A percentile compares a stretch with the other conserved stretches of the same genome.
Conservation (phyloP, 2,888 invertebrate genomes). For the Dynastes grantii region DNA sequence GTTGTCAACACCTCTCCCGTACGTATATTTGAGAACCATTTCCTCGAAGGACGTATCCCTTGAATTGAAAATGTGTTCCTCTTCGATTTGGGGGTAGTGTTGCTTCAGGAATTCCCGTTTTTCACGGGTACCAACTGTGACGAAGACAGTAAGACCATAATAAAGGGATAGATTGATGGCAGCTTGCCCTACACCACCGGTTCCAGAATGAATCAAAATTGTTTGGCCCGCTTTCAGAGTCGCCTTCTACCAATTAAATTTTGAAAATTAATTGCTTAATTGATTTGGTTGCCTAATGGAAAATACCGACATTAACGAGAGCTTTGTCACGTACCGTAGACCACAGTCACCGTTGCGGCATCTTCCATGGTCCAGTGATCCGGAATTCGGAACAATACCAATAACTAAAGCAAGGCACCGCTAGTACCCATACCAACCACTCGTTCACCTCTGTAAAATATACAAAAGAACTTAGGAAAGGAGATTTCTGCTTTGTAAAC, state of each 20-base stretch:
- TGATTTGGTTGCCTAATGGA: not conserved
- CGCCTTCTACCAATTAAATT: slow-evolving; percentile 31
- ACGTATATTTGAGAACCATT: slow-evolving; percentile 84
- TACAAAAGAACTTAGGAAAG: not conserved
- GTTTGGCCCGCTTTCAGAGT: slow-evolving; percentile 62
- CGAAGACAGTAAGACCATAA: slow-evolving; percentile 81
- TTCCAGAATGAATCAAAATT: slow-evolving; percentile 74
- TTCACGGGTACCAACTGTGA: slow-evolving; percentile 89
- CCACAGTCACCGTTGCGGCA: slow-evolving; percentile 84
- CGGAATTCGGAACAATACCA: slow-evolving; percentile 79
- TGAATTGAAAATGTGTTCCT: slow-evolving; percentile 87
- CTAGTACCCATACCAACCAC: slow-evolving; percentile 79
- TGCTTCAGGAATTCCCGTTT: slow-evolving; percentile 88
- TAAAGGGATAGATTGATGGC: slow-evolving; percentile 80
- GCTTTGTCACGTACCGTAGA: slow-evolving; percentile 79
- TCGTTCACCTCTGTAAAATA: slow-evolving; percentile 72
- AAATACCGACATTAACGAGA: slow-evolving; percentile 67
- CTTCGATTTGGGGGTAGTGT: slow-evolving; percentile 80
- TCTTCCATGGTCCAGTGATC: slow-evolving; percentile 82
- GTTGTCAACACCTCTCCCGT: slow-evolving; percentile 91
- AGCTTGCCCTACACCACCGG: slow-evolving; percentile 83
- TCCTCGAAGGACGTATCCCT: slow-evolving; percentile 91
- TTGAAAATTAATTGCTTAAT: not conserved
- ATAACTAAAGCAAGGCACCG: no score
- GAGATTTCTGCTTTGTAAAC: not conserved